Evolutionary conservation across 2,888 invertebrate species (phyloP).

Genomic region (Hydriomena furcata): DNA sequence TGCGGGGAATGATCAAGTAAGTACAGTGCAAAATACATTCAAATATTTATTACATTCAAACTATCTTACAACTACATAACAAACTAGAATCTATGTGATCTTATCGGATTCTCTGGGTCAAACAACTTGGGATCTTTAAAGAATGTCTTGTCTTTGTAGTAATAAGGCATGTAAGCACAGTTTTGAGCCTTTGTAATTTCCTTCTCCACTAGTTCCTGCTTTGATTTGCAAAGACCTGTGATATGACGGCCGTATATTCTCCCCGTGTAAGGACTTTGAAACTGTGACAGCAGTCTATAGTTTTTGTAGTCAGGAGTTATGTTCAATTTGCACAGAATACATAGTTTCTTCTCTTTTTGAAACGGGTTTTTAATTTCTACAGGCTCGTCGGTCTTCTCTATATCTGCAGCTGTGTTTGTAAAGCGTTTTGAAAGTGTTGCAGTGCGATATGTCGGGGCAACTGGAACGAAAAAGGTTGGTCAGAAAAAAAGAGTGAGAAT

Average conservation of each 20-base stretch:
- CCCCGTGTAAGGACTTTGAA: slow-evolving; percentile 97
- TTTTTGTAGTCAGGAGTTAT: slow-evolving; percentile 96
- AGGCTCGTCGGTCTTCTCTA: slow-evolving; percentile 66
- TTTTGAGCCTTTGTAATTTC: slow-evolving; percentile 90
- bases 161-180: slow-evolving; percentile 92
- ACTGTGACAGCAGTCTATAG: slow-evolving; percentile 94
- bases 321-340: slow-evolving; percentile 92
- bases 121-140: slow-evolving; percentile 95
- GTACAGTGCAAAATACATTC: neutral
- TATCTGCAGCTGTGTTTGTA: slow-evolving; percentile 15
- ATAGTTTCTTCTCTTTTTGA: slow-evolving; percentile 87
- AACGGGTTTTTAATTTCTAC: slow-evolving; percentile 91
- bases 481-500: neutral
- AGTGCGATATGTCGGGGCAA: slow-evolving; percentile 45
- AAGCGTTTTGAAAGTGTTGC: slow-evolving; percentile 44
- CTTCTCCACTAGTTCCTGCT: slow-evolving; percentile 88
- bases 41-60: slow-evolving; percentile 15
- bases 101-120: slow-evolving; percentile 92
- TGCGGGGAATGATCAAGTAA: neutral
- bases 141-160: slow-evolving; percentile 91
- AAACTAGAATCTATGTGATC: slow-evolving; percentile 87
- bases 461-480: slow-evolving; percentile 46
- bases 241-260: slow-evolving; percentile 95
- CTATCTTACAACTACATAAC: slow-evolving; percentile 19
- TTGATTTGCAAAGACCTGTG: slow-evolving; percentile 94